phyloP scores from a whole-genome alignment of 35 echinoderm and acorn worm species.

The Ophioderma brevispina region DNA sequence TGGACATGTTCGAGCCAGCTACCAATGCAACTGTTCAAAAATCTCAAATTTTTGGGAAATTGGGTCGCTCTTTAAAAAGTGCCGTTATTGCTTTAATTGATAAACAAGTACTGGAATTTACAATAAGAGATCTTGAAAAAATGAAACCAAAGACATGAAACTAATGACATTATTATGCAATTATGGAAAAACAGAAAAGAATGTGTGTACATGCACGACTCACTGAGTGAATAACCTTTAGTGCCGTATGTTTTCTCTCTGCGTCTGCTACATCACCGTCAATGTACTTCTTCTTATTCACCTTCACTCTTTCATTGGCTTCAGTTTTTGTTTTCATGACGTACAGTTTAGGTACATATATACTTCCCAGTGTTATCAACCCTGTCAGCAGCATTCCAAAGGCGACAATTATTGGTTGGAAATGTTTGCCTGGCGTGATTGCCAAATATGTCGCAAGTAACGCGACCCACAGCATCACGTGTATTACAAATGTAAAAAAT shows the following conservation, averaged over 20 bases:
- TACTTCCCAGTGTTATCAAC: conserved; percentile 23
- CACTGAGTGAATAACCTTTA: background rate
- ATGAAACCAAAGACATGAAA: too few relatives aligned
- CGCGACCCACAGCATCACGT: conserved; percentile 68
- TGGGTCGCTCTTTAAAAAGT: too few relatives aligned
- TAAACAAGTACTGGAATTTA: too few relatives aligned
- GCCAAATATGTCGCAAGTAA: conserved; percentile 49
- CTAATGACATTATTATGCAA: too few relatives aligned
- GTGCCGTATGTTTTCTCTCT: background rate
- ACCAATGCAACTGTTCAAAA: too few relatives aligned
- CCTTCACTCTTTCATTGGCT: conserved; percentile 3
- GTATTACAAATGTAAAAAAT: conserved; percentile 71
- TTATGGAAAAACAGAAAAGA: too few relatives aligned
- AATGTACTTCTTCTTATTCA: background rate
- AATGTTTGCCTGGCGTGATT: conserved; percentile 40
- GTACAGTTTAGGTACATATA: conserved; percentile 86
- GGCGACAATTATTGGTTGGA: conserved; percentile 38
- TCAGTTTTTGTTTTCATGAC: conserved; percentile 67
- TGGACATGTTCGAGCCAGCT: too few relatives aligned
- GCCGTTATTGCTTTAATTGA: too few relatives aligned
- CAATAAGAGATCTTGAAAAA: too few relatives aligned
- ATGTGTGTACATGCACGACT: too few relatives aligned
- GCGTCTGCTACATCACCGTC: background rate
- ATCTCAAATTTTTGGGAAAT: too few relatives aligned
- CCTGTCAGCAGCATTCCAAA: conserved; percentile 49